phyloP scores from a whole-genome alignment of 2,113 vertebrate species.

The Thermophis baileyi region DNA sequence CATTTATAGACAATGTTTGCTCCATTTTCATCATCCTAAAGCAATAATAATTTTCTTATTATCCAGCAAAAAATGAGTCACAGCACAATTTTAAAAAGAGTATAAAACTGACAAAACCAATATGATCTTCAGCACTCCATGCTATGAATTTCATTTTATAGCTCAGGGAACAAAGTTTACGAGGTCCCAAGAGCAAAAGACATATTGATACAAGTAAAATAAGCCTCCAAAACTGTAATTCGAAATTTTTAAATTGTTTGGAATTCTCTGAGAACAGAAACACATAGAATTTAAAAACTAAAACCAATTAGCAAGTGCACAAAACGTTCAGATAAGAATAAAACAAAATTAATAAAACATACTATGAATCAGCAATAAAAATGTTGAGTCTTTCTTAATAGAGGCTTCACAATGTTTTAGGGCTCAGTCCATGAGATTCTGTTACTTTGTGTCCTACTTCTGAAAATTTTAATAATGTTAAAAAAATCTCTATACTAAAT shows the following conservation, averaged over 20 bases:
- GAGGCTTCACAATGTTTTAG: not conserved
- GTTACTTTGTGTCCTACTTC: not conserved
- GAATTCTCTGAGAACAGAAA: not conserved
- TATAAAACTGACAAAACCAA: conserved; percentile 11
- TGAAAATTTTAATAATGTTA: not conserved
- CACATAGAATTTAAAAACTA: not conserved
- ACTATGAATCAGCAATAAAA: not conserved
- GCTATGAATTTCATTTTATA: not conserved
- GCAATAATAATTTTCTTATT: not conserved
- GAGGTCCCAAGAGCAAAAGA: not conserved
- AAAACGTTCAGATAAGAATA: not conserved
- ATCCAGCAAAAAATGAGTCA: not conserved
- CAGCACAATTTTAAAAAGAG: not conserved
- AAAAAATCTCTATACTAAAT: not conserved
- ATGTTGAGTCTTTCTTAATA: not conserved
- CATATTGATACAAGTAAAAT: not conserved
- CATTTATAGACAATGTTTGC: not conserved
- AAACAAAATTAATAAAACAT: not conserved
- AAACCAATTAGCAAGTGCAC: not conserved
- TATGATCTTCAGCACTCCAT: not conserved
- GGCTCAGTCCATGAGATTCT: not conserved
- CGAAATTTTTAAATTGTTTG: not conserved
- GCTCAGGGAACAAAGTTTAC: not conserved
- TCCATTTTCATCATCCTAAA: not conserved
- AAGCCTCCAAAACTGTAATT: not conserved